phyloP scores from a whole-genome alignment of 2,797 vertebrate genomes.

The Sarcoramphus papa region DNA sequence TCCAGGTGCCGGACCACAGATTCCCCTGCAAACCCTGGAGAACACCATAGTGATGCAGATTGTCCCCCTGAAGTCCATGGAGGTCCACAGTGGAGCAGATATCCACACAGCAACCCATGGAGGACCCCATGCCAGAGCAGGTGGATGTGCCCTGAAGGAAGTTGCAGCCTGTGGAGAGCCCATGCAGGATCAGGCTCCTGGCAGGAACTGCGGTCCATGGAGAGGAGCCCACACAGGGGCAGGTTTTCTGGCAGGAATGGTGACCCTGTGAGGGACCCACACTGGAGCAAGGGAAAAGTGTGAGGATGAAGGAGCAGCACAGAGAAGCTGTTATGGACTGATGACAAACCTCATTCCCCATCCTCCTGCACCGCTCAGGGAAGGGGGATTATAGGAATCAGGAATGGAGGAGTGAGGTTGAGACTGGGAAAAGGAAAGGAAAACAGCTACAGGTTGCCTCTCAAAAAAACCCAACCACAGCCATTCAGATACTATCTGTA shows the following conservation, averaged over 20 bases:
- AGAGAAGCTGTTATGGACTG: not conserved
- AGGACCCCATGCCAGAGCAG: fast-evolving
- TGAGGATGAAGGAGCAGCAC: not conserved
- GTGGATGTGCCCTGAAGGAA: not conserved
- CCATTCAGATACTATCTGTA: not conserved
- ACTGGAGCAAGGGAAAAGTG: not conserved
- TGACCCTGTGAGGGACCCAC: not conserved
- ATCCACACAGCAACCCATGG: not conserved
- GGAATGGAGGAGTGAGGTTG: not conserved
- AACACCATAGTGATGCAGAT: not conserved
- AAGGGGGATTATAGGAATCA: not conserved
- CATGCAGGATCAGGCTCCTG: not conserved
- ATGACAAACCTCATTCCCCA: not conserved
- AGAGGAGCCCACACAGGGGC: not conserved
- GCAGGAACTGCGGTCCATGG: not conserved
- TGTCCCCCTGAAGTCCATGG: not conserved
- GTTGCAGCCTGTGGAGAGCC: not conserved
- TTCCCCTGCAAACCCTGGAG: not conserved
- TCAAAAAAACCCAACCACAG: not conserved
- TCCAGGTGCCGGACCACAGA: not conserved
- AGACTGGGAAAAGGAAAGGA: not conserved
- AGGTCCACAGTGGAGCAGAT: not conserved
- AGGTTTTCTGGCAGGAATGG: not conserved
- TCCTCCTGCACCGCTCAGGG: fast-evolving
- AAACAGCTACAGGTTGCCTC: not conserved